Evolutionary conservation across 2,113 vertebrate species (phyloP), one percentile per base, ranked within the genome.

Genomic region (Engystomops pustulosus): DNA sequence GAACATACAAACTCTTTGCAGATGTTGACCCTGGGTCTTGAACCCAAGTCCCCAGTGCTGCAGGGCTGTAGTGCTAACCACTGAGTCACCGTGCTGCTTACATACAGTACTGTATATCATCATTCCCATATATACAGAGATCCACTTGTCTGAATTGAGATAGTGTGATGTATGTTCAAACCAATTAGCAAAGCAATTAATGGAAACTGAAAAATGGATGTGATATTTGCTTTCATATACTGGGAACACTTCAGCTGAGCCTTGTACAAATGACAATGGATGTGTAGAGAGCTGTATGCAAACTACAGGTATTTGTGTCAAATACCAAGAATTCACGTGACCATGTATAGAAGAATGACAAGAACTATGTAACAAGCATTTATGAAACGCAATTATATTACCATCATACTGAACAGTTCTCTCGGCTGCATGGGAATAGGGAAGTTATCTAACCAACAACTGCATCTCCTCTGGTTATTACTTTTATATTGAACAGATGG

Each of bases 401-500:
- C 44, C 44, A 10, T 49, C 45, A 47, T 47, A 74, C 44, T 10
- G 12, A 30, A 1, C n/a, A 11, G 15, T 49, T 41, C 27, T 78
- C 34, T 58, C 18, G 51, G 17, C 17, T 55, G 74, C 17, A 53
- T 32, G 32, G 53, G 55, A 60, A 78, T 23, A 78, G 32, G 32
- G 32, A 60, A 53, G 34, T 12, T 41, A 15, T 60, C 14, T 58
- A 58, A 60, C 49, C 49, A 53, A 23, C 32, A 58, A 55, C 49
- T 30, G 44, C 45, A 65, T 76, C 45, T 68, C 34, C 60, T 70
- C 49, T 53, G 25, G 30, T 41, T 85, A 70, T 79, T 79, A 85
- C 34, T 85, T 79, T 85, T 70, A 85, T 79, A 85, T 79, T 79
- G 65, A 79, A 79, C 65, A 79, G 69, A 79, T 83, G 72, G 67